Percentiles rank a stretch among this genome's conserved stretches.
phyloP scores from a whole-genome alignment of 2,797 vertebrate species.

The Sebastolobus alascanus region DNA sequence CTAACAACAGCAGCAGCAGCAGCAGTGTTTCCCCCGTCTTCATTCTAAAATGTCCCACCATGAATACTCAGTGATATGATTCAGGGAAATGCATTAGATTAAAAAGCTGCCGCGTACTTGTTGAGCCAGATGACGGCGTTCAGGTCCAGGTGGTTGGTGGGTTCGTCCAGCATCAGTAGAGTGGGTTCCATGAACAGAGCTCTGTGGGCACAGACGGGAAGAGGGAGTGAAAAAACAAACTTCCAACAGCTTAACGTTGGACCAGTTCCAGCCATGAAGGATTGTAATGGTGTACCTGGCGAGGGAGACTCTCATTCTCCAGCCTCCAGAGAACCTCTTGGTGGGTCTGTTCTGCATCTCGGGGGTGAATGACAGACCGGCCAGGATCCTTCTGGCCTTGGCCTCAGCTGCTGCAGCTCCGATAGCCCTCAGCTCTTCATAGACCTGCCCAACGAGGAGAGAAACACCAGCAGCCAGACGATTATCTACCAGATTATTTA shows the following conservation, averaged over 20 bases:
- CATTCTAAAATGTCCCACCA: too few species aligned
- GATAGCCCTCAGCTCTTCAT: slow-evolving; percentile 90
- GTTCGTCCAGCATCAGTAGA: slow-evolving; percentile 93
- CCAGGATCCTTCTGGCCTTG: slow-evolving; percentile 92
- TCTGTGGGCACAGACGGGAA: slow-evolving; percentile 69
- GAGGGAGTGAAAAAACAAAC: not conserved
- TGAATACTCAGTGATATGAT: not conserved
- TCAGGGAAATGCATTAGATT: not conserved
- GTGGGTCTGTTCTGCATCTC: slow-evolving; percentile 95
- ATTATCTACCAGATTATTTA: not conserved
- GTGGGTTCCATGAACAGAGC: slow-evolving; percentile 96
- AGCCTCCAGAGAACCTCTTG: slow-evolving; percentile 94
- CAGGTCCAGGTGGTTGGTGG: slow-evolving; percentile 94
- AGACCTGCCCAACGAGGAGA: slow-evolving; percentile 82
- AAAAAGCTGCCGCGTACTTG: slow-evolving; percentile 81
- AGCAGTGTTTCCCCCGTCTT: too few species aligned
- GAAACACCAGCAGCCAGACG: not conserved
- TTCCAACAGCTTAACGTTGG: not conserved
- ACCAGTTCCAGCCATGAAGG: not conserved
- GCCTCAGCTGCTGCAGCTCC: slow-evolving; percentile 93
- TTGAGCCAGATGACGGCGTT: slow-evolving; percentile 97
- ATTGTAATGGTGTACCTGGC: slow-evolving; percentile 84
- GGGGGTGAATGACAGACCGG: slow-evolving; percentile 91
- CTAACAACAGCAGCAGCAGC: too few species aligned
- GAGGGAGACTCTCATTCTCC: slow-evolving; percentile 96